Conservation (phyloP, 1,140 invertebrate genomes). For the Trigoniulus corallinus region DNA sequence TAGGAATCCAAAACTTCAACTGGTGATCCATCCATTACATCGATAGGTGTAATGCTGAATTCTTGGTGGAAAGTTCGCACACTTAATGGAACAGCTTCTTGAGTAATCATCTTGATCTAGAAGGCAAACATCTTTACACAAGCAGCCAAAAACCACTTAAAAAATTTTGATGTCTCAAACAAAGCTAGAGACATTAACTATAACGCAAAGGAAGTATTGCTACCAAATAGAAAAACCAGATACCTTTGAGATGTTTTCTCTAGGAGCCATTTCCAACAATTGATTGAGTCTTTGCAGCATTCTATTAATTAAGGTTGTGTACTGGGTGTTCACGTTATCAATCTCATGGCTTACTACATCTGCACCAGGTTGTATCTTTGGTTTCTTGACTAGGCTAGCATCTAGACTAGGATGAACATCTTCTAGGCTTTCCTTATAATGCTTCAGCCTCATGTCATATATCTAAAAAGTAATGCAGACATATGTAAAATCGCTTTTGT, state of each 20-base stretch:
- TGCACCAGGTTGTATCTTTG: constrained; percentile 36
- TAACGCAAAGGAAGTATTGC: too few species aligned
- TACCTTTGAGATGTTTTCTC: constrained; percentile 43
- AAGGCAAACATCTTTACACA: too few species aligned
- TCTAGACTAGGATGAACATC: constrained; percentile 69
- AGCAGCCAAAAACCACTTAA: too few species aligned
- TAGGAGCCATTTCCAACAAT: constrained; percentile 36
- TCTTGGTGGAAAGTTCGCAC: constrained; percentile 57
- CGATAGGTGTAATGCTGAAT: constrained; percentile 41
- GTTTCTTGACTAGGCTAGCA: constrained; percentile 28
- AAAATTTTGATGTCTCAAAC: too few species aligned
- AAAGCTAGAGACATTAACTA: too few species aligned
- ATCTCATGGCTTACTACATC: constrained; percentile 68
- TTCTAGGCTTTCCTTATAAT: constrained; percentile 73
- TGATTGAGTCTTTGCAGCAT: constrained; percentile 46
- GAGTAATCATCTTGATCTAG: constrained; percentile 1
- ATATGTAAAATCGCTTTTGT: background rate
- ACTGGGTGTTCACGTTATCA: constrained; percentile 66
- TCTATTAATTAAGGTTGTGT: constrained; percentile 52
- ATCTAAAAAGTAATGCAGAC: constrained; percentile 40
- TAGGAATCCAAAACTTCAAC: background rate
- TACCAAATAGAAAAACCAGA: too few species aligned
- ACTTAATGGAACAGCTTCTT: constrained; percentile 33
- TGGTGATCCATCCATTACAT: background rate
- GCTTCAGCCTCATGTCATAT: constrained; percentile 68